phyloP scores from a whole-genome alignment of 2,113 vertebrate species.

The Marcusenius ussheri region DNA sequence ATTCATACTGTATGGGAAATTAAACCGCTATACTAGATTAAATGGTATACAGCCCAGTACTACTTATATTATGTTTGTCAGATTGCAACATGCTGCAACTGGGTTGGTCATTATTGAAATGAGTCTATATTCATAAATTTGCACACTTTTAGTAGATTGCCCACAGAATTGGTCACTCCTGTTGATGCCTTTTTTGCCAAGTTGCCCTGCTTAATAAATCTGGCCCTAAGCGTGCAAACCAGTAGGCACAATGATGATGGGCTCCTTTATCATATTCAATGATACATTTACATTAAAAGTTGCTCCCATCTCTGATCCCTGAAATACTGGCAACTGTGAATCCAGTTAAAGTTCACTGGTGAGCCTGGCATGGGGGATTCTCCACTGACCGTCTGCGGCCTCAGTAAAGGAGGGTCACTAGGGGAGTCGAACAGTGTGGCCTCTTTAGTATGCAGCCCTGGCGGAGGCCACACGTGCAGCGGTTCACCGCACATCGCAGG shows the following conservation, averaged over 20 bases:
- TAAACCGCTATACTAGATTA: neutral
- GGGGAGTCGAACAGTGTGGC: neutral
- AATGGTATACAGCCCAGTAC: neutral
- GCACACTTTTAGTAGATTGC: neutral
- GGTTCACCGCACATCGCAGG: neutral
- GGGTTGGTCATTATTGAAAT: neutral
- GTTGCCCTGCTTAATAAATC: neutral
- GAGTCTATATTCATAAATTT: neutral
- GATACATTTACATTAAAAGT: neutral
- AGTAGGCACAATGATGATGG: neutral
- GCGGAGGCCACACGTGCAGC: neutral
- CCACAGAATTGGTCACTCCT: neutral
- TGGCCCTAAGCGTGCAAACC: neutral
- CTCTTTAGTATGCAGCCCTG: neutral
- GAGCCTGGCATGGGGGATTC: neutral
- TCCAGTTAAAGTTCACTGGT: neutral
- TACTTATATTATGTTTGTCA: neutral
- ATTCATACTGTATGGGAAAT: neutral
- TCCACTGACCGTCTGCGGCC: neutral
- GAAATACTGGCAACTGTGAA: neutral
- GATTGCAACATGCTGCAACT: neutral
- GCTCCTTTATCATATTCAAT: neutral
- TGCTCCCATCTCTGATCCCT: neutral
- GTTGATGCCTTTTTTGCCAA: neutral
- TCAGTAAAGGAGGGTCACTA: neutral